phyloP scores from a whole-genome alignment of 2,888 invertebrate species.

The Amphiduros pacificus region DNA sequence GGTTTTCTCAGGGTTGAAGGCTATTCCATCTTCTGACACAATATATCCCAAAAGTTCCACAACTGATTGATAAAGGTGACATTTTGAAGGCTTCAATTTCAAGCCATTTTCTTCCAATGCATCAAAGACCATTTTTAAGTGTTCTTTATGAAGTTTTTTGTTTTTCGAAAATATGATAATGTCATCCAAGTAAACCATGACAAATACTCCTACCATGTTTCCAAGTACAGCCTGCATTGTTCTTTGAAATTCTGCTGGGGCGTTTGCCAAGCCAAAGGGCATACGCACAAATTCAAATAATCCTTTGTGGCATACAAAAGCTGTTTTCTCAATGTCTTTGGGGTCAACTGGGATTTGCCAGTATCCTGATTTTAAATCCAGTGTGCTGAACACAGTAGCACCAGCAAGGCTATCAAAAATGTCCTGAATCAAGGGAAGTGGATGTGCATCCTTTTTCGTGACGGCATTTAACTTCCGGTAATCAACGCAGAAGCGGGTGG shows the following conservation, averaged over 20 bases:
- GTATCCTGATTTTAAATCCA: conserved; percentile 30
- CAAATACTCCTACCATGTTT: not conserved
- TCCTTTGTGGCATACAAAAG: conserved; percentile 27
- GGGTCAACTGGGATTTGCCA: conserved; percentile 28
- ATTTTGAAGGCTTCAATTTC: not conserved
- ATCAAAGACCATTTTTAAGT: conserved; percentile 2
- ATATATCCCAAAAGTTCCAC: conserved; percentile 7
- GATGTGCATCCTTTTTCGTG: conserved; percentile 11
- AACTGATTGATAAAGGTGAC: not conserved
- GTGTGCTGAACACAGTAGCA: conserved; percentile 24
- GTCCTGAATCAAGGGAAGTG: conserved; percentile 22
- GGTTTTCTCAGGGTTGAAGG: conserved; percentile 1
- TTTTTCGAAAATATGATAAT: conserved; percentile 5
- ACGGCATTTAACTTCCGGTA: conserved; percentile 12
- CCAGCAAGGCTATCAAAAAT: conserved; percentile 22
- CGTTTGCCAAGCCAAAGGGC: conserved; percentile 21
- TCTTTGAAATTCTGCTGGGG: conserved; percentile 16
- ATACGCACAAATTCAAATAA: conserved; percentile 24
- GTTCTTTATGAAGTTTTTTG: conserved; percentile 1
- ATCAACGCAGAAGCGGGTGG: conserved; percentile 10
- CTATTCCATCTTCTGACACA: conserved; percentile 18
- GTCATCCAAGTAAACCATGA: conserved; percentile 18
- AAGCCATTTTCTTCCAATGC: not conserved
- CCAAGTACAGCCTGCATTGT: conserved; percentile 19
- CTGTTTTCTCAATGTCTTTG: conserved; percentile 18